A percentile compares a stretch with the other conserved stretches of the same genome.
Evolutionary conservation across 2,888 invertebrate genomes (phyloP).

Genomic region (Dendrolimus houi): DNA sequence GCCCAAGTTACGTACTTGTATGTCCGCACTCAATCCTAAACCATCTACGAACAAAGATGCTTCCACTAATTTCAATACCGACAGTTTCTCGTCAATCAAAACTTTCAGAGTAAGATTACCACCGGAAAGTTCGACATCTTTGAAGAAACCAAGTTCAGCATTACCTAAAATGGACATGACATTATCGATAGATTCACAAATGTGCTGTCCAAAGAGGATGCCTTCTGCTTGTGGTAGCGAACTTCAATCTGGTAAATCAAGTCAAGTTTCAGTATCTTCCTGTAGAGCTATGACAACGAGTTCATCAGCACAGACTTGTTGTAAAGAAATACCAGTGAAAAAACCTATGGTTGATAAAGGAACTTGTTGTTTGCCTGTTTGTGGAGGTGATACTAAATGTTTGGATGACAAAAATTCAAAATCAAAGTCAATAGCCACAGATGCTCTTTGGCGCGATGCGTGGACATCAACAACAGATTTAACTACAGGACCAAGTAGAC

Average conservation of each 20-base stretch:
- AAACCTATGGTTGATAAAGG: slow-evolving; percentile 2
- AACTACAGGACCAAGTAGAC: slow-evolving; percentile 1
- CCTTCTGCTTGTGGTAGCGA: slow-evolving; percentile 2
- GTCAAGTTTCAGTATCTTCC: neutral
- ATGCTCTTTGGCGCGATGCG: slow-evolving; percentile 11
- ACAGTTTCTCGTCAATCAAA: slow-evolving; percentile 1
- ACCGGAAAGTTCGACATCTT: neutral
- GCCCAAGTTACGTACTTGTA: slow-evolving; percentile 9
- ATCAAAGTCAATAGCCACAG: slow-evolving; percentile 1
- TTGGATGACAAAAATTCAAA: slow-evolving; percentile 3
- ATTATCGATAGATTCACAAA: slow-evolving; percentile 2
- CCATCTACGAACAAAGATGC: slow-evolving; percentile 5
- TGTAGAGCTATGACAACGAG: neutral
- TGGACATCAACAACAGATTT: slow-evolving; percentile 13
- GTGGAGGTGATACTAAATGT: slow-evolving; percentile 3
- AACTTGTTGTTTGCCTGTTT: slow-evolving; percentile 6
- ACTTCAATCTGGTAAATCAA: neutral
- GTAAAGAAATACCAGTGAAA: slow-evolving; percentile 5
- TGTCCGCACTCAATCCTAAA: slow-evolving; percentile 8
- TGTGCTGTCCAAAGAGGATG: slow-evolving; percentile 5
- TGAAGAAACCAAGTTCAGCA: neutral
- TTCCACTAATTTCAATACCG: neutral
- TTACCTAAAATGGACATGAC: neutral
- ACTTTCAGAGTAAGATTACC: slow-evolving; percentile 5
- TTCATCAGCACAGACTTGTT: slow-evolving; percentile 1